Percentiles rank a stretch among this genome's conserved stretches.
These are phyloP conservation scores for Fabriciana adippe DNA, from an alignment of 2,888 invertebrate genomes.

Conservation along the genomic window DNA sequence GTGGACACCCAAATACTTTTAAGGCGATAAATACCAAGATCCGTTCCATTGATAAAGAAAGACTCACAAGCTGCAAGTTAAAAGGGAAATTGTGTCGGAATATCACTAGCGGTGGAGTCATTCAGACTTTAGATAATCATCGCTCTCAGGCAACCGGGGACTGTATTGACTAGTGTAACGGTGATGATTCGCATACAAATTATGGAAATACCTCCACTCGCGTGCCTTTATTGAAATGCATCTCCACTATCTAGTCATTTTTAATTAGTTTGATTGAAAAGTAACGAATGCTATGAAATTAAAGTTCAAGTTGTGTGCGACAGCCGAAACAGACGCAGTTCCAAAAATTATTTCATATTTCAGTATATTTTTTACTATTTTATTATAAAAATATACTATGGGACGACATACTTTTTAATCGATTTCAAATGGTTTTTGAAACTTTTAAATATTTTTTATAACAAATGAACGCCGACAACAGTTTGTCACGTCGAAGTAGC, in stretches of 20 bases:
- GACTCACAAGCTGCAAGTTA: slow-evolving; percentile 51
- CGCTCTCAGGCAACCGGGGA: slow-evolving; percentile 41
- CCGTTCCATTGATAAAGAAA: slow-evolving; percentile 63
- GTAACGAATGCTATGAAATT: slow-evolving; percentile 7
- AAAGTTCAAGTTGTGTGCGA: background rate
- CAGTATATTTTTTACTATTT: background rate
- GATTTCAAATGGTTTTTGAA: background rate
- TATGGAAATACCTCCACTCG: slow-evolving; percentile 27
- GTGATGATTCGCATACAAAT: slow-evolving; percentile 36
- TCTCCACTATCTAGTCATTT: slow-evolving; percentile 20
- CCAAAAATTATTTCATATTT: background rate
- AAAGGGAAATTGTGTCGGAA: slow-evolving; percentile 78
- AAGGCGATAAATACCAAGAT: slow-evolving; percentile 55
- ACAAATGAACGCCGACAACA: slow-evolving; percentile 11
- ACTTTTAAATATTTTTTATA: background rate
- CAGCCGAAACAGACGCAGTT: background rate
- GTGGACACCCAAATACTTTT: slow-evolving; percentile 34
- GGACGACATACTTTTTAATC: too few relatives aligned
- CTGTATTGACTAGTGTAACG: slow-evolving; percentile 34
- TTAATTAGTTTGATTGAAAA: slow-evolving; percentile 26
- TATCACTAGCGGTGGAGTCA: slow-evolving; percentile 46
- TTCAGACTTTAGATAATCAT: slow-evolving; percentile 38
- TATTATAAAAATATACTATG: too few relatives aligned
- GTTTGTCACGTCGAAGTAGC: slow-evolving; percentile 57
- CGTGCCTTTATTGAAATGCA: slow-evolving; percentile 17